Conservation (phyloP, 2,888 invertebrate genomes). For the Hydrotaea diabolus region DNA sequence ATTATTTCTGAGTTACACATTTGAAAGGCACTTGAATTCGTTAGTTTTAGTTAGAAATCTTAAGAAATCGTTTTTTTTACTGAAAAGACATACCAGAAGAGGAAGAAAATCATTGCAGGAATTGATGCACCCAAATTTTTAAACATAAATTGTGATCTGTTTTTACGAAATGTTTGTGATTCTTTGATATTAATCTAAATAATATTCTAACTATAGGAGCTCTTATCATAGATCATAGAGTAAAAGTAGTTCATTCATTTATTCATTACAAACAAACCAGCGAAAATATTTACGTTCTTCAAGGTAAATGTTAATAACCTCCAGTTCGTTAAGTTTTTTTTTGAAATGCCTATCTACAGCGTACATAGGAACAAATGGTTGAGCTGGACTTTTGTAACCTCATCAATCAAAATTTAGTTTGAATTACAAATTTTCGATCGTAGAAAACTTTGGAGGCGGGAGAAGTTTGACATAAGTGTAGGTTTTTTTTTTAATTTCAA, state of each 20-base stretch:
- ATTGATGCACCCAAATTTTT: conserved; percentile 1
- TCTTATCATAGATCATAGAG: no score
- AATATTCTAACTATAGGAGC: not conserved
- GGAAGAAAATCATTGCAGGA: conserved; percentile 11
- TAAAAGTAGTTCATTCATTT: no score
- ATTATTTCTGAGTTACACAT: conserved; percentile 2
- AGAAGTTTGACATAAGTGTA: not conserved
- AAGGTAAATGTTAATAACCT: not conserved
- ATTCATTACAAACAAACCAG: no score
- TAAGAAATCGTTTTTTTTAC: conserved; percentile 23
- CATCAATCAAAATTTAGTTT: not conserved
- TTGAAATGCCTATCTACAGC: no score
- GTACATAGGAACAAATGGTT: not conserved
- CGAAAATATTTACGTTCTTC: not conserved
- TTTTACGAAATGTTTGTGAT: conserved; percentile 60
- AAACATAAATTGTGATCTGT: conserved; percentile 43
- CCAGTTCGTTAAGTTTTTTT: no score
- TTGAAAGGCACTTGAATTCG: conserved; percentile 15
- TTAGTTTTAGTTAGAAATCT: conserved; percentile 22
- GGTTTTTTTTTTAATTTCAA: not conserved
- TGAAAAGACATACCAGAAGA: not conserved
- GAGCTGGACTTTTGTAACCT: not conserved
- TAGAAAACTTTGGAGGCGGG: not conserved
- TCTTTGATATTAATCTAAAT: conserved; percentile 45
- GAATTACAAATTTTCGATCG: not conserved